Base-by-base conservation (phyloP, 2,797 vertebrate species). In the Acrossocheilus wenchowensis region DNA sequence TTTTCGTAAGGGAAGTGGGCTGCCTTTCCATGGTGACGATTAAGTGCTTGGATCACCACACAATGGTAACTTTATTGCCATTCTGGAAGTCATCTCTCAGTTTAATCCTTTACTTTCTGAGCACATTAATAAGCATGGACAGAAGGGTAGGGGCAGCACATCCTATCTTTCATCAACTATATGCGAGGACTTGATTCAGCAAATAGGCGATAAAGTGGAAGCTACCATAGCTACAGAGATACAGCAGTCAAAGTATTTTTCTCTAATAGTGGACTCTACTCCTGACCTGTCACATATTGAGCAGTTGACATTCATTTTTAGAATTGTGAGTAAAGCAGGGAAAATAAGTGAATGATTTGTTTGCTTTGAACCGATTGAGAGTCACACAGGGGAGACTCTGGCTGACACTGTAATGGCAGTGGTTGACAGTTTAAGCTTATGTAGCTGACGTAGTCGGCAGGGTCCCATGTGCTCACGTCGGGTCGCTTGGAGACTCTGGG, bases 161-260 rank as follows among this genome's bases (percentile, higher is more conserved):
- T 88, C 77, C n/a, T 77, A 62, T 54, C 69, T 88, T 8, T 84
- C 84, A 68, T 86, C 66, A 10, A 88, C 84, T 26, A 81, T 83
- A 6, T 89, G 85, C 71, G 21, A 89, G 14, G 78, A 82, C 30
- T 78, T 84, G 71, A 86, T 88, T 34, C 54, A 87, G 10, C 14
- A 84, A 17, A 84, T 87, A 71, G 82, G 88, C 7, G 3, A 82
- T 23, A 87, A 86, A 85, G 81, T 62, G 12, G 75, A 80, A 43
- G 54, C 83, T 41, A 66, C 81, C 14, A 81, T 87, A 62, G 52
- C 78, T 19, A 66, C 36, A 15, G 81, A 89, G 43, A 45, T 77
- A 34, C 74, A 77, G 36, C 54, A 86, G 30, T 54, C 79, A 52
- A 88, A 86, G 50, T 89, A 87, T 21, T 87, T 89, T 39, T 87